Conservation (phyloP, 2,797 vertebrate species). For the Rousettus madagascariensis region DNA sequence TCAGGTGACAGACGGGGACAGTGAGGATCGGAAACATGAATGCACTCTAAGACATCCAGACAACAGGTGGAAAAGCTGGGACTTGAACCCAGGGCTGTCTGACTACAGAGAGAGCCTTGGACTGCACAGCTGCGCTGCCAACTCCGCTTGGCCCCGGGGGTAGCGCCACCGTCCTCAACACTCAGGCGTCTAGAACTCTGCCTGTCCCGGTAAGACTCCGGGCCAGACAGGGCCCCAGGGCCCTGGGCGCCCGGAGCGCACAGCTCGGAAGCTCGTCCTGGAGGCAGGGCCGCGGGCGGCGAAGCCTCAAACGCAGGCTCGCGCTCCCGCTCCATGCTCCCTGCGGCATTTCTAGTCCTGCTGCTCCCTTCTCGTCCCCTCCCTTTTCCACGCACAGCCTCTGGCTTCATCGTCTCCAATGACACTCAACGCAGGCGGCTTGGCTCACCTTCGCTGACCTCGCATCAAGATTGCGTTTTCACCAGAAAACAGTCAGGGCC, state of each 20-base stretch:
- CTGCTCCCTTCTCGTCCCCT: not conserved
- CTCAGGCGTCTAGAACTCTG: not conserved
- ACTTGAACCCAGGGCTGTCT: not conserved
- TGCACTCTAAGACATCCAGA: not conserved
- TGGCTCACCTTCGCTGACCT: not conserved
- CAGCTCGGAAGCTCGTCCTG: not conserved
- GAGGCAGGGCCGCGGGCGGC: accelerated
- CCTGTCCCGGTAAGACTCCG: not conserved
- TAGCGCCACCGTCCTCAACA: not conserved
- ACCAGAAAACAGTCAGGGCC: not conserved
- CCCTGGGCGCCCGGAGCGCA: accelerated
- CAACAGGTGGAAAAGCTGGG: not conserved
- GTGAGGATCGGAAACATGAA: not conserved
- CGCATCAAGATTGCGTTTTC: not conserved
- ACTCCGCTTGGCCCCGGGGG: not conserved
- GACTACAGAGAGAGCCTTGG: not conserved
- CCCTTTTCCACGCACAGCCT: too few relatives aligned
- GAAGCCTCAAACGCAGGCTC: not conserved
- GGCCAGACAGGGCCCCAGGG: too few relatives aligned
- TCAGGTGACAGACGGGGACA: not conserved
- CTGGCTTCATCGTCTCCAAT: not conserved
- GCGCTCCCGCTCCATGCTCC: not conserved
- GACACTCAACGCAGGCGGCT: not conserved
- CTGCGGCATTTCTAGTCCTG: not conserved
- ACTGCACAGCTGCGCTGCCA: not conserved